phyloP scores from a whole-genome alignment of 2,113 vertebrate genomes.

The Cochlearius cochlearius region DNA sequence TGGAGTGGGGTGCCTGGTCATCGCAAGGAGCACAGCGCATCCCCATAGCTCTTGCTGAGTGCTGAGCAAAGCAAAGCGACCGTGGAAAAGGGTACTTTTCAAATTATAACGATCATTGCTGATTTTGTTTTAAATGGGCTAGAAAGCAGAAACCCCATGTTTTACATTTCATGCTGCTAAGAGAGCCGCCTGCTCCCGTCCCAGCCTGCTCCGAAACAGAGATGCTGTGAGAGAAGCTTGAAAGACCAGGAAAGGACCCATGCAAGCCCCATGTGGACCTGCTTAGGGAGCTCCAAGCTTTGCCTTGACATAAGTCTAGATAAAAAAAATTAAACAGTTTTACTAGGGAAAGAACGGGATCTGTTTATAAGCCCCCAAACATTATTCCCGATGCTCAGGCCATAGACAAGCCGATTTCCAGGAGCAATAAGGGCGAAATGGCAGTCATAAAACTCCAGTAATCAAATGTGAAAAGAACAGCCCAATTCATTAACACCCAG shows the following conservation, averaged over 20 bases:
- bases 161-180: not conserved
- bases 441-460: constrained; percentile 59
- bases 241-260: not conserved
- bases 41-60: not conserved
- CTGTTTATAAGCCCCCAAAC: not conserved
- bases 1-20: fast-evolving
- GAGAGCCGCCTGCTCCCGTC: not conserved
- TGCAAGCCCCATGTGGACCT: not conserved
- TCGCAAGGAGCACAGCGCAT: not conserved
- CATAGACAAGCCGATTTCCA: constrained; percentile 15
- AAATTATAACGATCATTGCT: not conserved
- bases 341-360: not conserved
- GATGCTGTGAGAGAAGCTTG: not conserved
- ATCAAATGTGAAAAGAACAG: constrained; percentile 70
- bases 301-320: not conserved
- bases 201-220: not conserved
- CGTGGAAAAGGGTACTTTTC: not conserved
- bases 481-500: constrained; percentile 72
- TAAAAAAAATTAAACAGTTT: not conserved
- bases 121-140: not conserved
- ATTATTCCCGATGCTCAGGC: not conserved
- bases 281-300: not conserved
- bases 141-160: not conserved
- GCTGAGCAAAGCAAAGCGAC: not conserved
- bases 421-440: constrained; percentile 44